A percentile compares a stretch with the other conserved stretches of the same genome.
These are phyloP conservation scores for Buathra laborator DNA, from an alignment of 2,888 invertebrate species.

Conservation along the genomic window DNA sequence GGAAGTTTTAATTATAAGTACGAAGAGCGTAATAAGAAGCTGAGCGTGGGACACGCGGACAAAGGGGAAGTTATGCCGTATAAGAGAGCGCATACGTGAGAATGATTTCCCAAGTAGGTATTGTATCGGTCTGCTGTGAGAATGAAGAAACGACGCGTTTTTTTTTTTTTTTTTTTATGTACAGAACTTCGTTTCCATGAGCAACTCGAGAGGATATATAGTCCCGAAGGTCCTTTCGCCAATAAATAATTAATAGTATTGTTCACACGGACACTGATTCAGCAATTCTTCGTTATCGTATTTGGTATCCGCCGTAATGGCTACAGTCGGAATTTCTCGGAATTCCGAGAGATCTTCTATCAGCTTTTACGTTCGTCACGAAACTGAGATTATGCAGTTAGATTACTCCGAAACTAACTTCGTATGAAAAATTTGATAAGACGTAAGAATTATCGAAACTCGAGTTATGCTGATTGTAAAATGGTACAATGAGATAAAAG, in stretches of 20 bases:
- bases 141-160: slow-evolving; percentile 46
- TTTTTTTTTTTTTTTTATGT: slow-evolving; percentile 50
- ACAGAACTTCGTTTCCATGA: slow-evolving; percentile 54
- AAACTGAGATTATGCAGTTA: background rate
- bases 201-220: slow-evolving; percentile 48
- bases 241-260: slow-evolving; percentile 52
- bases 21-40: slow-evolving; percentile 76
- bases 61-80: slow-evolving; percentile 57
- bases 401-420: background rate
- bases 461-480: background rate
- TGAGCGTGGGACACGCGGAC: slow-evolving; percentile 77
- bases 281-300: slow-evolving; percentile 39
- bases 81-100: slow-evolving; percentile 65
- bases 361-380: background rate
- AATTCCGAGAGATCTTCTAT: background rate
- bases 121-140: slow-evolving; percentile 48
- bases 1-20: slow-evolving; percentile 78
- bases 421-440: too few relatives aligned
- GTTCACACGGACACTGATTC: slow-evolving; percentile 46
- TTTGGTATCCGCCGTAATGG: background rate
- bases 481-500: background rate
- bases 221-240: slow-evolving; percentile 23
- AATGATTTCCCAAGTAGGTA: slow-evolving; percentile 63
- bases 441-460: too few relatives aligned
- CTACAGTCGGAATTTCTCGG: background rate